These are phyloP conservation scores for Aulostomus chinensis DNA, from an alignment of 2,797 vertebrate genomes.

Conservation along the genomic window DNA sequence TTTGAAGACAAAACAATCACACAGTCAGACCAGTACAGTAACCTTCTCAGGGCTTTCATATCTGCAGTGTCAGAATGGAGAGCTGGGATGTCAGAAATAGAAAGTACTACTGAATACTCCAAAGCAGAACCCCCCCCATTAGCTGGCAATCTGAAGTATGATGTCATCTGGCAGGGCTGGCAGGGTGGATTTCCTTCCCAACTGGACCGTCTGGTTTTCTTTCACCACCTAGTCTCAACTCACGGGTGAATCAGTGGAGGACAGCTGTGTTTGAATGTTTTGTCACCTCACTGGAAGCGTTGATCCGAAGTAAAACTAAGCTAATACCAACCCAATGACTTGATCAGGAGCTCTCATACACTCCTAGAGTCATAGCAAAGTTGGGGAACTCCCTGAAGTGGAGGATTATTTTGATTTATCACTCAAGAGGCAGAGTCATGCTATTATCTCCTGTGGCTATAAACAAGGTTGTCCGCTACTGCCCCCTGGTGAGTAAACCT, in stretches of 20 bases:
- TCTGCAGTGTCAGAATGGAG: conserved; percentile 21
- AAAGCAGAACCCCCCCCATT: not conserved
- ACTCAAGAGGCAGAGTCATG: not conserved
- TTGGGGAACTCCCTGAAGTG: too few species aligned
- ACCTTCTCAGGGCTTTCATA: conserved; percentile 47
- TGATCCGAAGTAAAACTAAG: too few species aligned
- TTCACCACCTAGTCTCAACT: conserved; percentile 25
- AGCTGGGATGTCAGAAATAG: conserved; percentile 1
- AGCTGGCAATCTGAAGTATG: not conserved
- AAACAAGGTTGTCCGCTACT: conserved; percentile 41
- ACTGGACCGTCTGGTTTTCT: conserved; percentile 61
- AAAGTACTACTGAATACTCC: conserved; percentile 54
- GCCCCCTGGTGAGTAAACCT: conserved; percentile 57
- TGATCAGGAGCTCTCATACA: too few species aligned
- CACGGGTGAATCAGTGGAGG: conserved; percentile 32
- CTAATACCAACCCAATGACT: too few species aligned
- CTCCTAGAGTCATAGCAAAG: too few species aligned
- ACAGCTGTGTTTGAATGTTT: conserved; percentile 6
- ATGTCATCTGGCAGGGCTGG: conserved; percentile 4
- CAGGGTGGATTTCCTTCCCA: conserved; percentile 31
- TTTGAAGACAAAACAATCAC: conserved; percentile 17
- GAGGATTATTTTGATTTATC: too few species aligned
- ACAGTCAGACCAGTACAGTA: conserved; percentile 18
- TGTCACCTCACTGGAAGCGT: conserved; percentile 1
- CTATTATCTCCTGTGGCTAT: not conserved